Evolutionary conservation across 2,888 invertebrate species (phyloP).

Genomic region (Drosophila tanythrix): DNA sequence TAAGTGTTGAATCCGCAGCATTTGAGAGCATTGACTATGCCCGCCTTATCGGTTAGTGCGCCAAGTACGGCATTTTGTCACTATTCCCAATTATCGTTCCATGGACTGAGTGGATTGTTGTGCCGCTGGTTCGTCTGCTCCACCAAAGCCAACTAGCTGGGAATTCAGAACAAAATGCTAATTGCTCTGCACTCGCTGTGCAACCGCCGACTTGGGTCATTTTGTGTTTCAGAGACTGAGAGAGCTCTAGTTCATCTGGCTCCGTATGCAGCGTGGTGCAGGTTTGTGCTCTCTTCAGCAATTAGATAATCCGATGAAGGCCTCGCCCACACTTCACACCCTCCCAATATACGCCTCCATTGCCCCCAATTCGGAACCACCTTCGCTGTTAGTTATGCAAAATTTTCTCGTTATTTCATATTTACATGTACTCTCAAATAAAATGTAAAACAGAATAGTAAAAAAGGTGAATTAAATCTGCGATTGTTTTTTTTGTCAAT

Average conservation of each 20-base stretch:
- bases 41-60: slow-evolving; percentile 31
- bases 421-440: slow-evolving; percentile 21
- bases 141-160: background rate
- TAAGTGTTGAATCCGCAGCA: slow-evolving; percentile 20
- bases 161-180: background rate
- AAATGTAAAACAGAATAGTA: slow-evolving; percentile 11
- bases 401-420: slow-evolving; percentile 48
- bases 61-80: slow-evolving; percentile 66
- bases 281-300: slow-evolving; percentile 7
- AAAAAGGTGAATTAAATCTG: background rate
- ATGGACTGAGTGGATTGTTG: slow-evolving; percentile 57
- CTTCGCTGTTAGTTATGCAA: slow-evolving; percentile 37
- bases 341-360: background rate
- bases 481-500: slow-evolving; percentile 1
- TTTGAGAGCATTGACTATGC: slow-evolving; percentile 16
- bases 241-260: slow-evolving; percentile 13
- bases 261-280: slow-evolving; percentile 30
- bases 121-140: slow-evolving; percentile 35
- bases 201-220: too few species aligned
- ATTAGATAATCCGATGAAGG: slow-evolving; percentile 3
- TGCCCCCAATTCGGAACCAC: slow-evolving; percentile 7
- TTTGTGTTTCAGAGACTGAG: too few species aligned
- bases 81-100: slow-evolving; percentile 50
- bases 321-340: background rate
- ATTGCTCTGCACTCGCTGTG: background rate